Conservation (phyloP, 2,113 vertebrate genomes). For the Mugil cephalus region DNA sequence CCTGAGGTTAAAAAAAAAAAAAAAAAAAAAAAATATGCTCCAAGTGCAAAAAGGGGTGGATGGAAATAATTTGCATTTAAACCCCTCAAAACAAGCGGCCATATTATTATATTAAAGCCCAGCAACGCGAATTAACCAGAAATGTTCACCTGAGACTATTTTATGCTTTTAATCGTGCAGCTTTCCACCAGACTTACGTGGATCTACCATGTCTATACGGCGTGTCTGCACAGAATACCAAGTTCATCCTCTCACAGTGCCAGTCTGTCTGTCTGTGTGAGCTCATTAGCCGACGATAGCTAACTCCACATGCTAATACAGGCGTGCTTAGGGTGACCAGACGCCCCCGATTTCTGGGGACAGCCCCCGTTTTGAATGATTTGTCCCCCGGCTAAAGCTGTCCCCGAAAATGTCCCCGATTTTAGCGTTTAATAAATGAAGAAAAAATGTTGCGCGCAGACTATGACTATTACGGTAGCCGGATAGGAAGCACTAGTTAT, state of each 20-base stretch:
- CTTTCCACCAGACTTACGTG: constrained; percentile 27
- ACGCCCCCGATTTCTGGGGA: too few relatives aligned
- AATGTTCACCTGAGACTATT: not conserved
- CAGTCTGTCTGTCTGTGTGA: constrained; percentile 58
- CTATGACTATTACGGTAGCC: too few relatives aligned
- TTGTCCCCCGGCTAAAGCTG: too few relatives aligned
- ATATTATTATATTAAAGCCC: not conserved
- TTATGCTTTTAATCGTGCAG: not conserved
- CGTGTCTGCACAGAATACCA: constrained; percentile 63
- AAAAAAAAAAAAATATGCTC: not conserved
- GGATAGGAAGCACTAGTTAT: too few relatives aligned
- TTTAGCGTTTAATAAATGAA: too few relatives aligned
- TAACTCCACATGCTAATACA: too few relatives aligned
- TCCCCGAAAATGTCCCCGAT: too few relatives aligned
- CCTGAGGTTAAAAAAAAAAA: too few relatives aligned
- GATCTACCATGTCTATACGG: constrained; percentile 25
- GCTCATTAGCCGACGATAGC: constrained; percentile 59
- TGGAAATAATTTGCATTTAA: constrained; percentile 38
- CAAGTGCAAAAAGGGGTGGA: constrained; percentile 23
- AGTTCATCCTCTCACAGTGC: constrained; percentile 64
- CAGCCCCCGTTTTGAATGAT: too few relatives aligned
- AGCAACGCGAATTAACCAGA: not conserved
- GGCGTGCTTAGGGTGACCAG: too few relatives aligned
- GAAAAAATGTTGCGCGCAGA: too few relatives aligned
- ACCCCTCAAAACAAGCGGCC: not conserved